Conservation (phyloP, 2,113 vertebrate species). For the Sisor rabdophorus region DNA sequence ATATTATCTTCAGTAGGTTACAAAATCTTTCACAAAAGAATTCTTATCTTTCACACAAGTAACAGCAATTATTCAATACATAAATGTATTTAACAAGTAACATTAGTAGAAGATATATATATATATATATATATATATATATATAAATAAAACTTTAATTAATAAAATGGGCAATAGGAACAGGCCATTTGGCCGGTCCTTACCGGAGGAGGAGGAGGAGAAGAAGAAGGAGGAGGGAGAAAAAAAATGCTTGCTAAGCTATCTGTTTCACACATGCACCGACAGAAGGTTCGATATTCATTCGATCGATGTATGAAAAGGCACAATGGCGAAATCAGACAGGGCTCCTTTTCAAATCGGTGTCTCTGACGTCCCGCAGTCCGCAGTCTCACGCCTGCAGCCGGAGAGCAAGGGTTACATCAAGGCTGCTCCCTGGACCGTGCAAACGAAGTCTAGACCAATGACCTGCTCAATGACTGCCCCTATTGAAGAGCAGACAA, state of each 20-base stretch:
- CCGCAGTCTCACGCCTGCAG: conserved; percentile 85
- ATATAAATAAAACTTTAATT: no score
- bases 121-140: no score
- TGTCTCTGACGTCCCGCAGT: conserved; percentile 88
- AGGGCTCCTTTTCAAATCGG: conserved; percentile 95
- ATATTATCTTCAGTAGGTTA: no score
- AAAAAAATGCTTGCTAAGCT: conserved; percentile 92
- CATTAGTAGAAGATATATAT: no score
- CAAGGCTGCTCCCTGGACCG: conserved; percentile 95
- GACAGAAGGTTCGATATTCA: conserved; percentile 99
- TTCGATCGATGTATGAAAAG: conserved; percentile 99
- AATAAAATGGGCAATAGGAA: conserved; percentile 66
- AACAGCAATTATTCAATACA: background rate
- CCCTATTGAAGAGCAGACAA: conserved; percentile 94
- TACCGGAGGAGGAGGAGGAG: conserved; percentile 59
- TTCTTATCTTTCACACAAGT: no score
- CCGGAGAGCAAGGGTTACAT: conserved; percentile 92
- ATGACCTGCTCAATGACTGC: conserved; percentile 87
- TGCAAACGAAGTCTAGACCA: conserved; percentile 94
- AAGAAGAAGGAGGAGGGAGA: conserved; percentile 69
- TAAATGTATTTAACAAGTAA: background rate
- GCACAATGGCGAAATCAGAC: conserved; percentile 96
- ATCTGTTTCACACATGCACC: conserved; percentile 94
- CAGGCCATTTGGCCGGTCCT: conserved; percentile 23
- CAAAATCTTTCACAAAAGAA: no score